These are phyloP conservation scores for Heloderma charlesbogerti DNA, from an alignment of 2,113 vertebrate species.

Conservation along the genomic window DNA sequence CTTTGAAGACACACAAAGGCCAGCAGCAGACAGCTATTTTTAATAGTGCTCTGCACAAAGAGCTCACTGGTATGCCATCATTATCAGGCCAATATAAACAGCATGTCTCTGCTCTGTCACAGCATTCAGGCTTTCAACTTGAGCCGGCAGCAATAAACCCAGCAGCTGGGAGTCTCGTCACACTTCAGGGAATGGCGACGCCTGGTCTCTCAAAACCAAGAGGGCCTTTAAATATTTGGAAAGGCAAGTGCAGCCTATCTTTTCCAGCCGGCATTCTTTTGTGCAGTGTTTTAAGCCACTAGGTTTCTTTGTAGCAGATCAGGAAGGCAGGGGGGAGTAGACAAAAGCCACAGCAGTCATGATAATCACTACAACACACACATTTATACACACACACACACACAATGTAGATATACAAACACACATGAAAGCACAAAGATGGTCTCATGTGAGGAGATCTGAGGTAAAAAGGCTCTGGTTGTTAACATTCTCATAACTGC, in stretches of 20 bases:
- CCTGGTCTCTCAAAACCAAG: slow-evolving; percentile 47
- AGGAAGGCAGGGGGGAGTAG: not conserved
- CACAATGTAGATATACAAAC: too few relatives aligned
- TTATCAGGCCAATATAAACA: slow-evolving; percentile 56
- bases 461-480: not conserved
- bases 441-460: not conserved
- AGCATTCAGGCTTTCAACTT: slow-evolving; percentile 44
- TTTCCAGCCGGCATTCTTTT: slow-evolving; percentile 13
- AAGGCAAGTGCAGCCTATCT: not conserved
- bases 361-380: not conserved
- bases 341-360: too few relatives aligned
- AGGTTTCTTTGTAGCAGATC: not conserved
- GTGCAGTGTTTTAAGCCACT: not conserved
- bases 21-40: slow-evolving; percentile 51
- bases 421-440: not conserved
- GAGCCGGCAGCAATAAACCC: slow-evolving; percentile 53
- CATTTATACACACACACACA: not conserved
- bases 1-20: rapidly evolving
- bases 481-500: not conserved
- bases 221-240: slow-evolving; percentile 21
- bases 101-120: not conserved
- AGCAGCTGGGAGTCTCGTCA: slow-evolving; percentile 51
- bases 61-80: slow-evolving; percentile 52
- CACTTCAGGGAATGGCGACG: slow-evolving; percentile 46
- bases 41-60: slow-evolving; percentile 56